phyloP scores from a whole-genome alignment of 1,140 invertebrate species.

The Andrena cerasifolii region DNA sequence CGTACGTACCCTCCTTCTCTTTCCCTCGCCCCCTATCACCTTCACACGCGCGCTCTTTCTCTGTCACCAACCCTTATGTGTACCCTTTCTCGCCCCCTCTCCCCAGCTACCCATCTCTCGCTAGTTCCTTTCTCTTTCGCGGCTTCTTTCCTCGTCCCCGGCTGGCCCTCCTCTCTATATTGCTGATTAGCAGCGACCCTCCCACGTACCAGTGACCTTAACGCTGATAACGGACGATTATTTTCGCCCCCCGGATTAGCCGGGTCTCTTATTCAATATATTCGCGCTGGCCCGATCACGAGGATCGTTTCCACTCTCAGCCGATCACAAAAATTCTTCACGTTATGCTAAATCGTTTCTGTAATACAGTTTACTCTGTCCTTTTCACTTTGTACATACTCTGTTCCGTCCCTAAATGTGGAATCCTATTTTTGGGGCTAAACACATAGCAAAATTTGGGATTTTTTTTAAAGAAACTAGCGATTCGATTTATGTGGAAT shows the following conservation, averaged over 20 bases:
- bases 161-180: slow-evolving; percentile 46
- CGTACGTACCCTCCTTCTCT: slow-evolving; percentile 9
- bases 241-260: slow-evolving; percentile 57
- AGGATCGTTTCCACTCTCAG: neutral
- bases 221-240: slow-evolving; percentile 73
- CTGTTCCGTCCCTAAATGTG: too few species aligned
- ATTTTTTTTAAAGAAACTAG: too few species aligned
- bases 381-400: too few species aligned
- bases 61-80: neutral
- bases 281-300: neutral
- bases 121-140: slow-evolving; percentile 17
- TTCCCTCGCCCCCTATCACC: slow-evolving; percentile 36
- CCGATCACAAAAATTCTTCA: neutral
- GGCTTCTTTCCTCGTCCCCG: neutral
- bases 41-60: slow-evolving; percentile 10
- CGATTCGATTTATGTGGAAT: too few species aligned
- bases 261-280: slow-evolving; percentile 35
- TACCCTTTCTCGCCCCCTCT: slow-evolving; percentile 27
- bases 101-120: neutral
- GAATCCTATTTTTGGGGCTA: too few species aligned
- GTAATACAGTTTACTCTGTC: too few species aligned
- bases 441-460: too few species aligned
- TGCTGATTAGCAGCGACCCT: slow-evolving; percentile 58
- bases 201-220: slow-evolving; percentile 46
- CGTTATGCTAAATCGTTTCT: too few species aligned